A percentile compares a stretch with the other conserved stretches of the same genome.
phyloP scores from a whole-genome alignment of 2,888 invertebrate species.

The Drosophila cognata region DNA sequence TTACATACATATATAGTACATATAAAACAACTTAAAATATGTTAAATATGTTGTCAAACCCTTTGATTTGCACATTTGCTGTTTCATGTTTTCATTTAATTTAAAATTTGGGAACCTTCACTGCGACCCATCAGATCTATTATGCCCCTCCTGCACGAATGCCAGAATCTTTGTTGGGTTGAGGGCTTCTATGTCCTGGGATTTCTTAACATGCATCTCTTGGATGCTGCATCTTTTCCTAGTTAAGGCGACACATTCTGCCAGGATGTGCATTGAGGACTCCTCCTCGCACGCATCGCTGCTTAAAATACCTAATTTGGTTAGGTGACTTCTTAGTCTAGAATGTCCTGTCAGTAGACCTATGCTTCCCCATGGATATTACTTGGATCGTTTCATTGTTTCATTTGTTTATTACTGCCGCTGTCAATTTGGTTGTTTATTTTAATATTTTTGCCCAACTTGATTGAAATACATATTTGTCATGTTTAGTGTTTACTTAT shows the following conservation, averaged over 20 bases:
- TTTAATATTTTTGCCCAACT: background rate
- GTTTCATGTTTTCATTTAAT: no score
- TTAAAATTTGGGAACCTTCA: background rate
- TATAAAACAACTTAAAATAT: no score
- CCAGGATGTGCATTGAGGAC: background rate
- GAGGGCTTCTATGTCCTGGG: background rate
- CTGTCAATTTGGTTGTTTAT: background rate
- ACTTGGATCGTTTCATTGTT: background rate
- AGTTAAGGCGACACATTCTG: background rate
- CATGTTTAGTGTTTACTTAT: slow-evolving; percentile 38
- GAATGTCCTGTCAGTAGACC: background rate
- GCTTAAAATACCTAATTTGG: background rate
- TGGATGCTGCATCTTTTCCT: background rate
- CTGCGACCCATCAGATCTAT: background rate
- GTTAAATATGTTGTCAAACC: no score
- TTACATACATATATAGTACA: no score
- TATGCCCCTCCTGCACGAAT: background rate
- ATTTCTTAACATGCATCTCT: background rate
- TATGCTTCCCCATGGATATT: background rate
- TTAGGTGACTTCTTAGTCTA: no score
- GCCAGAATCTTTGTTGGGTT: background rate
- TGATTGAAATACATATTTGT: background rate
- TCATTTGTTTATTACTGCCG: background rate
- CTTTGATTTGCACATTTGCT: no score
- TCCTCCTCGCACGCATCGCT: background rate